Evolutionary conservation across 2,797 vertebrate genomes (phyloP).

Genomic region (Nyctalus aviator): DNA sequence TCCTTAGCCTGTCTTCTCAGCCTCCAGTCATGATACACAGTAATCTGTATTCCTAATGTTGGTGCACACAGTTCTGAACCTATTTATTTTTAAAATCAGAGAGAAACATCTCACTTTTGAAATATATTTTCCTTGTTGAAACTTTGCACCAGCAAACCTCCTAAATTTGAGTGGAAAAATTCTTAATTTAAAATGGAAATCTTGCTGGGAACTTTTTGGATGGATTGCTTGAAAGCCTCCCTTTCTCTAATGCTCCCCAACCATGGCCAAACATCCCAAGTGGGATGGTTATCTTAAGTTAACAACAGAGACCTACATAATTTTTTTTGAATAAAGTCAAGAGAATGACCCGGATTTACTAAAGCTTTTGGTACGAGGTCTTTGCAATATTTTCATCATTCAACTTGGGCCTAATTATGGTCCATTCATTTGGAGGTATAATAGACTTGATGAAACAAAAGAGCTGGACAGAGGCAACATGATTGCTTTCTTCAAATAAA

Average conservation of each 20-base stretch:
- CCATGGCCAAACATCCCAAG: background rate
- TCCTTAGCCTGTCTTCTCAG: background rate
- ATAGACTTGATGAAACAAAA: conserved; percentile 68
- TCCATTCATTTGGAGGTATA: conserved; percentile 60
- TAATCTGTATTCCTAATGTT: background rate
- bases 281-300: conserved; percentile 8
- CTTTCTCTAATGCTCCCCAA: conserved; percentile 6
- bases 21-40: background rate
- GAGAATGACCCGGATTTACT: conserved; percentile 41
- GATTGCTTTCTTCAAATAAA: conserved; percentile 51
- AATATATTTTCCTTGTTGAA: background rate
- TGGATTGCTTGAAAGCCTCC: background rate
- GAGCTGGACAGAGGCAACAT: background rate
- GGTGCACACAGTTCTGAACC: background rate
- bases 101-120: background rate
- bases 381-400: conserved; percentile 46
- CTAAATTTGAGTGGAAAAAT: background rate
- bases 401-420: conserved; percentile 30
- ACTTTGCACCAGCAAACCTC: background rate
- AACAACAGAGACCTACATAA: background rate
- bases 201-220: background rate
- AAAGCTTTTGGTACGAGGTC: background rate
- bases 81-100: conserved; percentile 41
- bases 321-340: conserved; percentile 31
- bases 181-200: conserved; percentile 26